Evolutionary conservation across 2,113 vertebrate genomes (phyloP), one percentile per base, ranked within the genome.

Genomic region (Cynocephalus volans): DNA sequence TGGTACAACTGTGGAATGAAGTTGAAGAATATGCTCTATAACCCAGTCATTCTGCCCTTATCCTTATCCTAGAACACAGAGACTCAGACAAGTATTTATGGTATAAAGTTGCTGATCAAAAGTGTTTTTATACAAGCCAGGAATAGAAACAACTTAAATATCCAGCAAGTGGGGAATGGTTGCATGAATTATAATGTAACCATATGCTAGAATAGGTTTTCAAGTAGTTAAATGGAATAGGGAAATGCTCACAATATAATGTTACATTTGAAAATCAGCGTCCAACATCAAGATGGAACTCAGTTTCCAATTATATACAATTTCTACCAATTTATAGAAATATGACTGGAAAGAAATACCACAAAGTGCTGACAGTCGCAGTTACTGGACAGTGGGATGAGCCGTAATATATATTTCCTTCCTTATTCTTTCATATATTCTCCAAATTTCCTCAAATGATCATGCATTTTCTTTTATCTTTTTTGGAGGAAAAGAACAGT

Each of bases 371-470:
- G 31, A 54, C 23, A 48, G 64, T 21, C 56, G 36, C 23, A 41
- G 4, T 26, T 75, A 50, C 48, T 17, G 1, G 54, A 24, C 11
- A 56, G 3, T 13, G 7, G 7, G 24, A 18, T 52, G 21, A 64
- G 17, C 26, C 36, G 13, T 45, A 56, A 81, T 3, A 3, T 13
- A 3, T 14, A 26, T 33, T 81, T 83, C 13, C 58, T 69, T 87
- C 72, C 90, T 83, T 41, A 31, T 28, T 70, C 52, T 90, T 88
- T 84, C 26, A 54, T 85, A 0, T 62, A 28, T 60, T 83, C 95
- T 60, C 9, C 23, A 60, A 60, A 70, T 81, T 89, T 84, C 65
- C 73, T 95, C 82, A 87, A 54, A 87, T n/a, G 10, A 83, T 60
- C 33, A 3, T 56, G 10, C 6, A 10, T 36, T 75, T 33, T 77